These are phyloP conservation scores for Pterobdella sp. DNA, from an alignment of 2,888 invertebrate species.

Conservation along the genomic window DNA sequence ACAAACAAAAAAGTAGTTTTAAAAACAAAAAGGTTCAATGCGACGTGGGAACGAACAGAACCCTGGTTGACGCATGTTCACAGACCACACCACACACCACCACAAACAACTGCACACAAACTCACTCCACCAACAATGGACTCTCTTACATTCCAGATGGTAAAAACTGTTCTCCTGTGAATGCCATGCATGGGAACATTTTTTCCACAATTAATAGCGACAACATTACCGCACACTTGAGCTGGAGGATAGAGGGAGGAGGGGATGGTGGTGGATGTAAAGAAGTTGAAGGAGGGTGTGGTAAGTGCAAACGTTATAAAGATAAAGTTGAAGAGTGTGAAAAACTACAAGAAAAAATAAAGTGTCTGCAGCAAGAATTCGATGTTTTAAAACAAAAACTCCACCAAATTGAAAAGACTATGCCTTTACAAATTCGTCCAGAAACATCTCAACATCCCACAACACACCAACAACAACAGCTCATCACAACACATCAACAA, in stretches of 20 bases:
- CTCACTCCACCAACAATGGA: too few species aligned
- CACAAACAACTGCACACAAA: too few species aligned
- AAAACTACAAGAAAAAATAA: background rate
- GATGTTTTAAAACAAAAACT: too few species aligned
- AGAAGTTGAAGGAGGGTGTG: background rate
- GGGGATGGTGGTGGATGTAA: background rate
- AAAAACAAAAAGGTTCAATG: background rate
- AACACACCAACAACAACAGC: too few species aligned
- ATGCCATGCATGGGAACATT: too few species aligned
- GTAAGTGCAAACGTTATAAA: background rate
- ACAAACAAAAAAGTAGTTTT: too few species aligned
- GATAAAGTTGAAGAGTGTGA: background rate
- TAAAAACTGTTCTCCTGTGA: background rate
- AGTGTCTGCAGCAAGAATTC: background rate
- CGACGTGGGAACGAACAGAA: background rate
- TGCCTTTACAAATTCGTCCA: too few species aligned
- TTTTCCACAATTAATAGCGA: background rate
- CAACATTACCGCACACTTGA: background rate
- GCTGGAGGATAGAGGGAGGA: background rate
- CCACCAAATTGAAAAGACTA: too few species aligned
- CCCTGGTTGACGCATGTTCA: slow-evolving; percentile 2
- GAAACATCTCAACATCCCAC: too few species aligned
- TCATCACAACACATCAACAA: too few species aligned
- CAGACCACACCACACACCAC: too few species aligned
- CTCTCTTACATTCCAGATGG: too few species aligned